Percentiles rank a stretch among this genome's conserved stretches.
Conservation (phyloP, 2,797 vertebrate genomes). For the Xiphophorus birchmanni region DNA sequence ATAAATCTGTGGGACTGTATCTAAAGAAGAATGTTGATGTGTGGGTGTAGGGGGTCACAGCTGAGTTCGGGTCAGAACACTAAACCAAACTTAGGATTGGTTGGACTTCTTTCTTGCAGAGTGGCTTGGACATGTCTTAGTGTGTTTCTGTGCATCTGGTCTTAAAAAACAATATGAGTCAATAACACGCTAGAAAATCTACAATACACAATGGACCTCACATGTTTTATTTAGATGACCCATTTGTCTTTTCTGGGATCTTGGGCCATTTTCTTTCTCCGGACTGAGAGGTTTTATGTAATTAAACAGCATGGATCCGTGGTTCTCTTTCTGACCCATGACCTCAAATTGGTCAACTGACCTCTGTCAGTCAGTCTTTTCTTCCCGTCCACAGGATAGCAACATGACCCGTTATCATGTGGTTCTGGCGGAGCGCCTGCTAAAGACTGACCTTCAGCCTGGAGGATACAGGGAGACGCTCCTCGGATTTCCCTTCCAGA, state of each 20-base stretch:
- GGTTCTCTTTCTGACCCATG: not conserved
- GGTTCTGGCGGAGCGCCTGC: constrained; percentile 82
- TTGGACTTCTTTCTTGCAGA: not conserved
- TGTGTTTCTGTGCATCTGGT: not conserved
- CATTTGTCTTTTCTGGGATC: not conserved
- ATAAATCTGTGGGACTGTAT: not conserved
- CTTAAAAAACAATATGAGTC: not conserved
- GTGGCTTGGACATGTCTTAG: not conserved
- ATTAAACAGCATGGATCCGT: not conserved
- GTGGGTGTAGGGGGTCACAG: not conserved
- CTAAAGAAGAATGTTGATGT: not conserved
- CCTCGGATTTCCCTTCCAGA: constrained; percentile 87
- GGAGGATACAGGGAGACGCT: constrained; percentile 89
- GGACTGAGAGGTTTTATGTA: not conserved
- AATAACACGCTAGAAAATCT: not conserved
- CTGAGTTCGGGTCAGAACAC: not conserved
- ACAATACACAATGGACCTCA: not conserved
- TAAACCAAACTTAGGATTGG: not conserved
- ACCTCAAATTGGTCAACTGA: not conserved
- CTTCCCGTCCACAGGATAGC: constrained; percentile 79
- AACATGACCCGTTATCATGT: constrained; percentile 87
- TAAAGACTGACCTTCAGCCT: constrained; percentile 81
- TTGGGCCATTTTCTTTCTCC: not conserved
- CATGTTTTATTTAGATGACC: not conserved
- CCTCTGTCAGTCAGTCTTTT: constrained; percentile 9